A percentile compares a stretch with the other conserved stretches of the same genome.
Evolutionary conservation across 2,888 invertebrate species (phyloP).

Genomic region (Cheilosia pagana): DNA sequence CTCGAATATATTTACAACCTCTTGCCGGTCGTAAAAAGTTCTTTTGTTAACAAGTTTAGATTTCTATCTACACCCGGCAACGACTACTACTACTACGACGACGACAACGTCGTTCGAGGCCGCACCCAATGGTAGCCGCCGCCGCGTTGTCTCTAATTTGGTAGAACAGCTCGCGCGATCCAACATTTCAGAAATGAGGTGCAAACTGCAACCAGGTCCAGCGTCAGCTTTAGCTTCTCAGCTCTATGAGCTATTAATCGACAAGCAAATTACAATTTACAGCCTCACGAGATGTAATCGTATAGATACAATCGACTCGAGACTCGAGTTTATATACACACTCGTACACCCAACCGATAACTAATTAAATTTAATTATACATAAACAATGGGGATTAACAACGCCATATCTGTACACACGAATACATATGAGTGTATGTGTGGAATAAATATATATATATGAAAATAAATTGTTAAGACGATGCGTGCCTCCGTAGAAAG

Average conservation of each 20-base stretch:
- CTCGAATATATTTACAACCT: slow-evolving; percentile 53
- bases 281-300: slow-evolving; percentile 37
- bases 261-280: slow-evolving; percentile 73
- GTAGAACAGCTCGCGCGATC: slow-evolving; percentile 36
- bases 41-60: slow-evolving; percentile 73
- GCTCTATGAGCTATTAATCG: slow-evolving; percentile 71
- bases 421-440: slow-evolving; percentile 1
- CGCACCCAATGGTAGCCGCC: slow-evolving; percentile 53
- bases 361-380: slow-evolving; percentile 73
- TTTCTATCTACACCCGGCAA: slow-evolving; percentile 45
- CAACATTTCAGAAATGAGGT: slow-evolving; percentile 49
- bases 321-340: not conserved
- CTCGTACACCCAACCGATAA: slow-evolving; percentile 44
- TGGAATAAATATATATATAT: slow-evolving; percentile 30
- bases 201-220: slow-evolving; percentile 57
- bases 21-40: slow-evolving; percentile 46
- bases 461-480: slow-evolving; percentile 16
- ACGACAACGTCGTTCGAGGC: slow-evolving; percentile 1
- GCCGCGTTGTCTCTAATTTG: slow-evolving; percentile 58
- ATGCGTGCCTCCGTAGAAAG: slow-evolving; percentile 56
- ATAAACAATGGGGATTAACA: slow-evolving; percentile 68
- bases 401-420: slow-evolving; percentile 11
- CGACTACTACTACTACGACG: too few relatives aligned
- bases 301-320: slow-evolving; percentile 43
- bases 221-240: slow-evolving; percentile 19